phyloP scores from a whole-genome alignment of 2,797 vertebrate genomes.

The Aselliscus stoliczkanus region DNA sequence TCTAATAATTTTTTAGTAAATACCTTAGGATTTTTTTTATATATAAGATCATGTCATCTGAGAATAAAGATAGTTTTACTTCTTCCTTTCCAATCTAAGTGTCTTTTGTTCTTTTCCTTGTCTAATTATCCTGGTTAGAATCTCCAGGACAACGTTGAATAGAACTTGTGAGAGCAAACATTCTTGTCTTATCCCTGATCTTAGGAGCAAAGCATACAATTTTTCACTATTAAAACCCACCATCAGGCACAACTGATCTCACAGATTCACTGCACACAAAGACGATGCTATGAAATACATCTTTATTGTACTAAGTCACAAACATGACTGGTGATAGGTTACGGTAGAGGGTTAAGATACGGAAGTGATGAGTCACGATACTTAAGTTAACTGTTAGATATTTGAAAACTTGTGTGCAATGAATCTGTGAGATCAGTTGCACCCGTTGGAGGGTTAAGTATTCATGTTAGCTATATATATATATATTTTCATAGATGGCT shows the following conservation, averaged over 20 bases:
- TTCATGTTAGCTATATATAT: background rate
- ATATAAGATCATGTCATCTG: background rate
- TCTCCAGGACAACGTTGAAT: background rate
- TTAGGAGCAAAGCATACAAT: background rate
- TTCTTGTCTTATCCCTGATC: background rate
- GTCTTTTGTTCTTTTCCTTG: background rate
- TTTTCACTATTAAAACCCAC: slow-evolving; percentile 3
- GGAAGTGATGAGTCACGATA: too few relatives aligned
- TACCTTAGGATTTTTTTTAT: background rate
- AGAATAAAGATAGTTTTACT: background rate
- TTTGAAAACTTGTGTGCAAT: too few relatives aligned
- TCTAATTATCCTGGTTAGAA: background rate
- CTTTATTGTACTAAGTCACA: too few relatives aligned
- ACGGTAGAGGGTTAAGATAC: too few relatives aligned
- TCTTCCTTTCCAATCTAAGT: background rate
- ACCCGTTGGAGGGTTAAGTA: too few relatives aligned
- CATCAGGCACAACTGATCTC: too few relatives aligned
- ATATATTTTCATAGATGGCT: background rate
- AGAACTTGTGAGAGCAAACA: background rate
- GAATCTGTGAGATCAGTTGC: too few relatives aligned
- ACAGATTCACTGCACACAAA: too few relatives aligned
- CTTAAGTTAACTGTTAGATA: too few relatives aligned
- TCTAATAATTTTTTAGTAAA: background rate
- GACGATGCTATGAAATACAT: too few relatives aligned
- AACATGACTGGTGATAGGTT: too few relatives aligned